Percentiles rank a stretch among this genome's conserved stretches.
These are phyloP conservation scores for Agrochola macilenta DNA, from an alignment of 2,888 invertebrate species.

Conservation along the genomic window DNA sequence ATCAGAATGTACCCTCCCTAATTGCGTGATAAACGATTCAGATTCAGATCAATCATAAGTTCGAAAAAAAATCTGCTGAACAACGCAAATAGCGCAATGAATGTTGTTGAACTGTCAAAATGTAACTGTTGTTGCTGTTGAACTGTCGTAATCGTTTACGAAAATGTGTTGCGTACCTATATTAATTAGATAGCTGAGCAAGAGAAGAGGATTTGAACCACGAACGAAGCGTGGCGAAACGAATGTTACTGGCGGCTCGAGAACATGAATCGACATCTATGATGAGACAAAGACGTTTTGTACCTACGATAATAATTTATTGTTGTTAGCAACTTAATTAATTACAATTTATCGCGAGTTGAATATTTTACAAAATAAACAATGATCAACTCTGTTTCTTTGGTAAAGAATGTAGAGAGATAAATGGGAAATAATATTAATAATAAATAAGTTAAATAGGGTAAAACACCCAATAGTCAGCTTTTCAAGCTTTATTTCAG, in stretches of 20 bases:
- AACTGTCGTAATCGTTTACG: too few relatives aligned
- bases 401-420: conserved; percentile 59
- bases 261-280: conserved; percentile 66
- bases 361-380: conserved; percentile 41
- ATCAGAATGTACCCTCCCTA: too few relatives aligned
- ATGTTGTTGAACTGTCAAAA: too few relatives aligned
- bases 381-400: conserved; percentile 60
- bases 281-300: conserved; percentile 74
- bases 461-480: neutral
- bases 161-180: too few relatives aligned
- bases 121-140: too few relatives aligned
- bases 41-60: too few relatives aligned
- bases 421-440: conserved; percentile 14
- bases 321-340: conserved; percentile 33
- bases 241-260: conserved; percentile 67
- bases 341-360: conserved; percentile 7
- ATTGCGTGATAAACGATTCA: too few relatives aligned
- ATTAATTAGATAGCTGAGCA: too few relatives aligned
- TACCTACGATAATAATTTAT: conserved; percentile 47
- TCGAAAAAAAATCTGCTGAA: too few relatives aligned
- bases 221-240: too few relatives aligned
- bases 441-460: conserved; percentile 8
- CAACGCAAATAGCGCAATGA: too few relatives aligned
- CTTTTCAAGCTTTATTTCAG: neutral
- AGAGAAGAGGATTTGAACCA: too few relatives aligned